These are phyloP conservation scores for Accipiter virgatus DNA, from an alignment of 2,113 vertebrate species.

Conservation along the genomic window DNA sequence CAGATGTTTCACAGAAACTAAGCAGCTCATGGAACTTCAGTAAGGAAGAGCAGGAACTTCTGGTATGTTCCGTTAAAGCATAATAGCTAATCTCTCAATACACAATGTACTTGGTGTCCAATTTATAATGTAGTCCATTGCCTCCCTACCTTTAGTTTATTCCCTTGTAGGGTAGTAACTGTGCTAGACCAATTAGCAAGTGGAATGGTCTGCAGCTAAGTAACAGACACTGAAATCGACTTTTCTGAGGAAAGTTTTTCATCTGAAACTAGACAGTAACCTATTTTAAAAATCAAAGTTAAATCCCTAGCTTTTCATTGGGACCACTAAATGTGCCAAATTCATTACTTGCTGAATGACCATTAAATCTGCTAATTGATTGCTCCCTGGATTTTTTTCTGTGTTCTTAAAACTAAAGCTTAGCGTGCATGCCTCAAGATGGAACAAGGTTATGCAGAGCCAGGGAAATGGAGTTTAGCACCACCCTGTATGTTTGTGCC, in stretches of 20 bases:
- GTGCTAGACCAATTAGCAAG: neutral
- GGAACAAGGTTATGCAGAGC: neutral
- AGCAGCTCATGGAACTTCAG: neutral
- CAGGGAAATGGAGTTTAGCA: neutral
- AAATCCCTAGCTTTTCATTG: neutral
- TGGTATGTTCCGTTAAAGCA: neutral
- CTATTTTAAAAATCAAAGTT: neutral
- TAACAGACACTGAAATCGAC: neutral
- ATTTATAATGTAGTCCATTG: neutral
- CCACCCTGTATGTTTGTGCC: neutral
- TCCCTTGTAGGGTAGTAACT: neutral
- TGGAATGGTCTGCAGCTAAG: neutral
- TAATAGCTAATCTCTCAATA: neutral
- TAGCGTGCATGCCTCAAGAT: neutral
- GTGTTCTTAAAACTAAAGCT: neutral
- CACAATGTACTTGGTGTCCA: neutral
- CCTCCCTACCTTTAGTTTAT: neutral
- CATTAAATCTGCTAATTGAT: neutral
- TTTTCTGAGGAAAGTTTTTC: neutral
- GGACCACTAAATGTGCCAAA: neutral
- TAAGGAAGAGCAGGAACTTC: neutral
- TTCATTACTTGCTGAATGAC: neutral
- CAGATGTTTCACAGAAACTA: neutral
- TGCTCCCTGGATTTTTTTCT: rapidly evolving
- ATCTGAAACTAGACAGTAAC: neutral